Base-by-base conservation (phyloP, 2,797 vertebrate species). In the Galagoides demidoff region DNA sequence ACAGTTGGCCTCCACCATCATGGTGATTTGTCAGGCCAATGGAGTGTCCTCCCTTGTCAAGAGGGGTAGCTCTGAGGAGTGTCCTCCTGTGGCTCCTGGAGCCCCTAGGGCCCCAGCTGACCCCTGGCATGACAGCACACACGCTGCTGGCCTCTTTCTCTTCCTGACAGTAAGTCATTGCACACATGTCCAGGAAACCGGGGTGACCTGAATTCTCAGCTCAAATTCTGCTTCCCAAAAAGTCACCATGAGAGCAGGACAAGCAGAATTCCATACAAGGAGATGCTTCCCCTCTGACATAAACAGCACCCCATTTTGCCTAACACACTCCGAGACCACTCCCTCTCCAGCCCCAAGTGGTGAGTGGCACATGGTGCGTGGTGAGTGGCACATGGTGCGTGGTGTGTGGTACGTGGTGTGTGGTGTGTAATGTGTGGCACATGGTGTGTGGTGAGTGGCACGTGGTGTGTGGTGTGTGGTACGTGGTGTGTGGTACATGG, bases 1-100 rank as follows among this genome's bases (percentile, higher is more conserved):
- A 22, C 27, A 37, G 1, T 11, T 25, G 22, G 3, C 19, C 34
- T 31, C 37, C 19, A 2, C 29, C 0, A 8, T 0, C 0, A 22
- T 0, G 3, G 16, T 0, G 0, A n/a, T 11, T 29, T 25, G 7
- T 23, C 11, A 17, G 34, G 22, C 20, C 39, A 43, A 45, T 0
- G 2, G 12, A 22, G 27, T 1, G 0, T 12, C 29, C 19, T 70
- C 19, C 1, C 4, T 55, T 31, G 27, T 81, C n/a, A 17, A 34
- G 57, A 0, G 1, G 34, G 13, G 19, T n/a, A 12, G 34, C 20
- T 34, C 31, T 3, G 5, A 78, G 17, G 45, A 52, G 20, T 13
- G 49, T 12, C 22, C 11, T n/a, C 22, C 74, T 22, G 31, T 6
- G 39, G 71, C 39, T 27, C 52, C n/a, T 4, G 2, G 66, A 43